Percentiles rank a stretch among this genome's conserved stretches.
These are phyloP conservation scores for Regulus satrapa DNA, from an alignment of 2,113 vertebrate species.

Conservation along the genomic window DNA sequence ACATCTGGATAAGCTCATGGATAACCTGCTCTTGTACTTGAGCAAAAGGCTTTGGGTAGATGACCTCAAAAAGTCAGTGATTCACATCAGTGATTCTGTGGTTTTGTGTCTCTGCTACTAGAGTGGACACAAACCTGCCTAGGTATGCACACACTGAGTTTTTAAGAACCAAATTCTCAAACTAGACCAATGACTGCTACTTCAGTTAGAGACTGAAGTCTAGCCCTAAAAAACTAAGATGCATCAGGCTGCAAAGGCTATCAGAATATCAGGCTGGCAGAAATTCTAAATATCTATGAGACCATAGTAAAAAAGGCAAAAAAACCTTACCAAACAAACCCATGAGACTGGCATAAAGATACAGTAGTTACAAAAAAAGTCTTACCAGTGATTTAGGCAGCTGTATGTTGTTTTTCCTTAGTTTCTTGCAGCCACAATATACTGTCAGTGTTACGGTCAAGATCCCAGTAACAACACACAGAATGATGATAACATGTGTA, in stretches of 20 bases:
- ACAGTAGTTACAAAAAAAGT: not conserved
- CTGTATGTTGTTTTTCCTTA: slow-evolving; percentile 28
- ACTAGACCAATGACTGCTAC: not conserved
- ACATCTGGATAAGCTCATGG: not conserved
- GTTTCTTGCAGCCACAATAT: not conserved
- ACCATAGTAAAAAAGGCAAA: not conserved
- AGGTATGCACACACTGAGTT: not conserved
- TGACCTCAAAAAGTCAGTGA: not conserved
- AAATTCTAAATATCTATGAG: not conserved
- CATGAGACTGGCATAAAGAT: not conserved
- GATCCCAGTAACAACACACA: not conserved
- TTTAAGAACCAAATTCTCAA: not conserved
- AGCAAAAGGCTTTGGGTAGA: not conserved
- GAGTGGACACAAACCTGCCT: not conserved
- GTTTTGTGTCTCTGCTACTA: not conserved
- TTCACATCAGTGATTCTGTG: not conserved
- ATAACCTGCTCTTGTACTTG: not conserved
- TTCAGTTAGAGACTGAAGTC: not conserved
- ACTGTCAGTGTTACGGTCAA: not conserved
- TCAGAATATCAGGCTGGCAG: not conserved
- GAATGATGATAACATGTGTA: not conserved
- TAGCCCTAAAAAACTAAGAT: not conserved
- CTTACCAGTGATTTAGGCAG: slow-evolving; percentile 77
- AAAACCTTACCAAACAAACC: not conserved
- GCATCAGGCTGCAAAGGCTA: not conserved